Conservation (phyloP, 2,888 invertebrate genomes). For the Hybos culiciformis region DNA sequence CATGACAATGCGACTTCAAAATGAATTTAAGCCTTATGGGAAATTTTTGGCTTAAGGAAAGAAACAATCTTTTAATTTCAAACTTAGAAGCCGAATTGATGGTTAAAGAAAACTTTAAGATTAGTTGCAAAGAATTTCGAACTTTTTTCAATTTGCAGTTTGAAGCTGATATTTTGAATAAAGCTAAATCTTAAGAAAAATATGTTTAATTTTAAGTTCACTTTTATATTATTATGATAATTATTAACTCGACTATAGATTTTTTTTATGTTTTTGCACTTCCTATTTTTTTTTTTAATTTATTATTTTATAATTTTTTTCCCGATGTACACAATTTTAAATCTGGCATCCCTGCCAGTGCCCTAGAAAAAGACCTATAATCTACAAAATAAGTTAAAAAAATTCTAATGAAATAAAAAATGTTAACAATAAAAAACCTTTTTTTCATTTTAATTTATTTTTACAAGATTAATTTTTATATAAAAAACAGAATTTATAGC, state of each 20-base stretch:
- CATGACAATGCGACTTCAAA: conserved; percentile 1
- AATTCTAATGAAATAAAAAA: no score
- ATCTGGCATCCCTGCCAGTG: not conserved
- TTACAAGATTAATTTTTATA: no score
- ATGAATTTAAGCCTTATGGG: conserved; percentile 5
- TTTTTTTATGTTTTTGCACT: not conserved
- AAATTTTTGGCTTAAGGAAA: conserved; percentile 3
- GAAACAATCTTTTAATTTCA: conserved; percentile 5
- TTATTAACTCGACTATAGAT: not conserved
- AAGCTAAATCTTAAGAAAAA: not conserved
- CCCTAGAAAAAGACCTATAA: no score
- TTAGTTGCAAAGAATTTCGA: conserved; percentile 6
- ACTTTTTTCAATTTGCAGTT: not conserved
- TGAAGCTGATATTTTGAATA: not conserved
- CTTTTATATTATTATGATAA: not conserved
- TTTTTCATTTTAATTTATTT: no score
- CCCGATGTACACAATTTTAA: not conserved
- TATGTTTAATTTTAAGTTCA: not conserved
- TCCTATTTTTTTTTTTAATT: not conserved
- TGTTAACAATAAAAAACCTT: no score
- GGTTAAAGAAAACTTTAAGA: conserved; percentile 3
- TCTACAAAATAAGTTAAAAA: no score
- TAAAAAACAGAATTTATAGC: no score
- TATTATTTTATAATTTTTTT: not conserved
- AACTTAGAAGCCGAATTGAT: conserved; percentile 5